These are phyloP conservation scores for Chymomyza caudatula DNA, from an alignment of 2,888 invertebrate genomes.

Conservation along the genomic window DNA sequence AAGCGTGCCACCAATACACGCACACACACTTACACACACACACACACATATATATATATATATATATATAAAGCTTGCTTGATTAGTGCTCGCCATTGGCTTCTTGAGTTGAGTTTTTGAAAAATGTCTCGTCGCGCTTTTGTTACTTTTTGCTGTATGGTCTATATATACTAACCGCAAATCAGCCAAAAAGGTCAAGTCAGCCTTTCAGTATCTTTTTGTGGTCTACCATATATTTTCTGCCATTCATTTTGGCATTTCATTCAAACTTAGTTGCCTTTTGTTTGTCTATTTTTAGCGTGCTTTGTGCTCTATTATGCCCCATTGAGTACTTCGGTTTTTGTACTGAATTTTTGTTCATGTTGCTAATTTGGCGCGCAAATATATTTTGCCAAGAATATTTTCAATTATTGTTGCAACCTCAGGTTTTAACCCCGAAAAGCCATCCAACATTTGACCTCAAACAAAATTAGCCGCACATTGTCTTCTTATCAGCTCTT, in stretches of 20 bases:
- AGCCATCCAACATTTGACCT: background rate
- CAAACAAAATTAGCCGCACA: background rate
- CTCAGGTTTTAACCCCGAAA: background rate
- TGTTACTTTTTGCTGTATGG: background rate
- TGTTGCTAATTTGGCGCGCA: slow-evolving; percentile 5
- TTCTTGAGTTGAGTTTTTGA: too few relatives aligned
- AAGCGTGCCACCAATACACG: slow-evolving; percentile 5
- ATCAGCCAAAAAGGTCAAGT: slow-evolving; percentile 32
- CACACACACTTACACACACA: background rate
- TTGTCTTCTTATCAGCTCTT: background rate
- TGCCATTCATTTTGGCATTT: slow-evolving; percentile 24
- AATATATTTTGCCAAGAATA: background rate
- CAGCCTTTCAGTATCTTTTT: slow-evolving; percentile 16
- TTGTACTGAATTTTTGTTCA: slow-evolving; percentile 12
- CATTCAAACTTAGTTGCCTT: slow-evolving; percentile 18
- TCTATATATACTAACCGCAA: background rate
- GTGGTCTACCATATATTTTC: background rate
- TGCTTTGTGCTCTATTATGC: slow-evolving; percentile 9
- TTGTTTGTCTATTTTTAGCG: slow-evolving; percentile 42
- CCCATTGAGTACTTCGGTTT: slow-evolving; percentile 22
- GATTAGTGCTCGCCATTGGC: too few relatives aligned
- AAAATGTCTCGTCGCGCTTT: background rate
- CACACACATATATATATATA: too few relatives aligned
- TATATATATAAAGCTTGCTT: too few relatives aligned
- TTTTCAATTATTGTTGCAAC: background rate